These are phyloP conservation scores for Apteryx owenii DNA, from an alignment of 2,113 vertebrate genomes.

Conservation along the genomic window DNA sequence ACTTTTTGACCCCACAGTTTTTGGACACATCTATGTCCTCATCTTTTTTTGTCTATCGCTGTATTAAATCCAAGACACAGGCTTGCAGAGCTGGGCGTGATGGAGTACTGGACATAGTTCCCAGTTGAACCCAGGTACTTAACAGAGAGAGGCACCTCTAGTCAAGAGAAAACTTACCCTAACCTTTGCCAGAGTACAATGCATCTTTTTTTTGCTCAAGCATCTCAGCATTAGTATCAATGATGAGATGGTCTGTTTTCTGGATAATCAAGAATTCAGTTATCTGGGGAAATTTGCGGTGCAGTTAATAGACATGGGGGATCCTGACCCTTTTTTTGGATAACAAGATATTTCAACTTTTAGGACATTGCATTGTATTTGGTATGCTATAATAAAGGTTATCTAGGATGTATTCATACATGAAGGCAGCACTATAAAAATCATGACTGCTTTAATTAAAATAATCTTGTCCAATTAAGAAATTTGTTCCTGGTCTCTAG, in stretches of 20 bases:
- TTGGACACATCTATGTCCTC: background rate
- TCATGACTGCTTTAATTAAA: background rate
- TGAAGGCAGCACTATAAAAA: background rate
- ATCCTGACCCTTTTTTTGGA: background rate
- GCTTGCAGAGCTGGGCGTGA: background rate
- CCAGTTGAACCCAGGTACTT: background rate
- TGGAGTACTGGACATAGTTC: background rate
- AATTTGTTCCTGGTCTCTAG: background rate
- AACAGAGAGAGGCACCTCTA: background rate
- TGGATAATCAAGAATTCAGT: background rate
- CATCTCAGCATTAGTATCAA: background rate
- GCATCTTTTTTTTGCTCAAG: background rate
- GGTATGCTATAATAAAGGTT: background rate
- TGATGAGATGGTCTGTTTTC: background rate
- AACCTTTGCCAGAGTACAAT: background rate
- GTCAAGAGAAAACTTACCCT: background rate
- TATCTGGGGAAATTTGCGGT: background rate
- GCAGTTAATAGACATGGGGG: background rate
- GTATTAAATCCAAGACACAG: fast-evolving
- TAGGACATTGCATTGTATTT: background rate
- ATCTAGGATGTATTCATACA: background rate
- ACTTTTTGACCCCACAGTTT: background rate
- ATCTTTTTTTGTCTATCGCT: background rate
- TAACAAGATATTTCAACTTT: background rate
- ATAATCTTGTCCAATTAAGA: background rate